phyloP scores from a whole-genome alignment of 2,113 vertebrate genomes.

The Ariopsis seemanni region DNA sequence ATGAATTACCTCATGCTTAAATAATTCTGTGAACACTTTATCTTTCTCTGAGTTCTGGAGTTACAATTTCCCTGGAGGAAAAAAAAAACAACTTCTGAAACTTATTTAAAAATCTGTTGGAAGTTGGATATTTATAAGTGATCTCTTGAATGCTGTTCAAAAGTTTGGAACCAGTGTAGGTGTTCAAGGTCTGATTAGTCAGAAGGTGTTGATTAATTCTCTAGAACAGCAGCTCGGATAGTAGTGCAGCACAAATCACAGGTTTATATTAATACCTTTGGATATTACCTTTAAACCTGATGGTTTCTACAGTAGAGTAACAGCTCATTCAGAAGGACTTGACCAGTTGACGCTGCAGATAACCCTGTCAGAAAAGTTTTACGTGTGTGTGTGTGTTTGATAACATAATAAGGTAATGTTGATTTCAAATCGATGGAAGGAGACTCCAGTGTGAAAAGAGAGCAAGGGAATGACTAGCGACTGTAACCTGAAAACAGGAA shows the following conservation, averaged over 20 bases:
- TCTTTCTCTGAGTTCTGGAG: background rate
- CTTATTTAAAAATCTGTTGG: background rate
- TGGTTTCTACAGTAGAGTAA: background rate
- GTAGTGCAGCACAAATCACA: background rate
- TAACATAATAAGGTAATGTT: background rate
- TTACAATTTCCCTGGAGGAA: background rate
- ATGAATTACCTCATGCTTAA: conserved; percentile 31
- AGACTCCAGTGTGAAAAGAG: no score
- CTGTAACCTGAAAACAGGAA: background rate
- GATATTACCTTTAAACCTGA: background rate
- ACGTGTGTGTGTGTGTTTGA: background rate
- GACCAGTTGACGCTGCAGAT: background rate
- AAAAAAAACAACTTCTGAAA: background rate
- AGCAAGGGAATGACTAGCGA: background rate
- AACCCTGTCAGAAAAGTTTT: background rate
- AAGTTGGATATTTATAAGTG: background rate
- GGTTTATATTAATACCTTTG: background rate
- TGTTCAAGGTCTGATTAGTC: background rate
- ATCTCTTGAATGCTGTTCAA: background rate
- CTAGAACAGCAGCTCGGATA: background rate
- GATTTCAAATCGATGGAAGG: background rate
- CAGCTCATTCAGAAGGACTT: background rate
- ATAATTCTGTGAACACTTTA: background rate
- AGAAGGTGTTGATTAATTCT: background rate
- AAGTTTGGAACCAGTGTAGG: background rate